Base-by-base conservation (phyloP, 2,797 vertebrate species). In the Sarcophilus harrisii region DNA sequence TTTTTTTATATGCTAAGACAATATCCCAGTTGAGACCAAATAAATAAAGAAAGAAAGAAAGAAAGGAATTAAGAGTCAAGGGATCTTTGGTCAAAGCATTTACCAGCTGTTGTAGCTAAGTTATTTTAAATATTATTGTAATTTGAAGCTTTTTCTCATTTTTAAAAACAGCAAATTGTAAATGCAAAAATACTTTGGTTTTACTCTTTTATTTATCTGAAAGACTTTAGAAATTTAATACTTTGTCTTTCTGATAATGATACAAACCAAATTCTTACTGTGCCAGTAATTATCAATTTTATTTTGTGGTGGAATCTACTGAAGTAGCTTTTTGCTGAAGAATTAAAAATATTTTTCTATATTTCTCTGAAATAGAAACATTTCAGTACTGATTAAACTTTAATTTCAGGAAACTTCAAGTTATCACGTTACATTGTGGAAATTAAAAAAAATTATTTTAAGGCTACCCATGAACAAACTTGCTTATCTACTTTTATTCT, bases 281-380 rank as follows among this genome's bases (percentile, higher is more conserved):
- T 54, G 90, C 45, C 90, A 58, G 60, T 3, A 52, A 95, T 96
- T 97, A 94, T 92, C 95, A 96, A 95, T 81, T 66, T 94, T 91
- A 52, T 92, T 97, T 97, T 95, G 95, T 0, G 93, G 92, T 95
- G 73, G 93, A 95, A 97, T 96, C 29, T 30, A 96, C 94, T 32
- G 54, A 87, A 38, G 29, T 55, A 91, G 28, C 21, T 94, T 94
- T 95, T 73, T 94, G 95, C 73, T 45, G 21, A 81, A 81, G 38
- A 81, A 81, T 54, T 97, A 21, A 57, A 18, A 92, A 96, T 6
- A 58, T 38, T 94, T 93, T 96, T 92, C 90, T 93, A 58, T 52
- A 92, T 45, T 32, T 66, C 11, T 94, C 32, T 97, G 90, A 93
- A 10, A 91, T 90, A 16, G 92, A 96, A 95, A 94, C 58, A 96